A percentile compares a stretch with the other conserved stretches of the same genome.
Evolutionary conservation across 2,113 vertebrate genomes (phyloP).

Genomic region (Oenanthe melanoleuca): DNA sequence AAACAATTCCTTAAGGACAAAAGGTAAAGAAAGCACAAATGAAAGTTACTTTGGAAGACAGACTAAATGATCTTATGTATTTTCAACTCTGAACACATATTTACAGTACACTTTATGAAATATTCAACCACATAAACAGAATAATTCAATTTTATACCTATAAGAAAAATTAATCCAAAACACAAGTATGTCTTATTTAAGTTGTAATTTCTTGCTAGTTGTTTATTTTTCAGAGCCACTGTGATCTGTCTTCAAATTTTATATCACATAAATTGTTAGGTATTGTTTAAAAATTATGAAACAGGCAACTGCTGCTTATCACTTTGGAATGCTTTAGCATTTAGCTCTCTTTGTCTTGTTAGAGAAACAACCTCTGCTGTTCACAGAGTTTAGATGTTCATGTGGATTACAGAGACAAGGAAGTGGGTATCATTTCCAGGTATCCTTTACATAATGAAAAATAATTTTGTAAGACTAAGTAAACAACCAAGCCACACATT

Average conservation of each 20-base stretch:
- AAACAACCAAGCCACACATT: neutral
- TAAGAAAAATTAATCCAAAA: neutral
- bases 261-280: neutral
- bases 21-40: neutral
- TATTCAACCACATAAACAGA: neutral
- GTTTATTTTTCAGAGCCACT: neutral
- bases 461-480: neutral
- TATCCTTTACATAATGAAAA: neutral
- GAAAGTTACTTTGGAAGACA: neutral
- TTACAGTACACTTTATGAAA: neutral
- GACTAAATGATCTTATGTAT: neutral
- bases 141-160: neutral
- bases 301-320: neutral
- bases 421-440: neutral
- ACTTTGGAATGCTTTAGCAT: neutral
- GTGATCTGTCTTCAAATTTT: neutral
- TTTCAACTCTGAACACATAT: neutral
- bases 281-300: neutral
- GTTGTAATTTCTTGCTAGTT: neutral
- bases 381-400: neutral
- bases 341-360: neutral
- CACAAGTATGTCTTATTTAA: neutral
- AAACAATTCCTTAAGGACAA: neutral
- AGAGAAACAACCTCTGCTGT: neutral
- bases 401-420: neutral